Base-by-base conservation (phyloP, 2,888 invertebrate species). In the Panorpa germanica region DNA sequence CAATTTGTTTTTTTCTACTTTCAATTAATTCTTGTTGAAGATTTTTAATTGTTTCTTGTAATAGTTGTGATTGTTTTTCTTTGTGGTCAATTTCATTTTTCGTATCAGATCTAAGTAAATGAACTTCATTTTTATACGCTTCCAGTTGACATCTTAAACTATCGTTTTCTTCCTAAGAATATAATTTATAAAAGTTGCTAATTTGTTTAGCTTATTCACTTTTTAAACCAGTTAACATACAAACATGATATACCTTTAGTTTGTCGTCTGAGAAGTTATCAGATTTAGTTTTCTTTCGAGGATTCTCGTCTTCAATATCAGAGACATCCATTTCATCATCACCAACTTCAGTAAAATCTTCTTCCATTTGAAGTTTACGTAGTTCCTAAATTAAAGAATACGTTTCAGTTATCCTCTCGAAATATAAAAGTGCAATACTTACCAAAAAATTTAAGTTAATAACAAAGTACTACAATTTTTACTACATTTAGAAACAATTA, bases 91-190 rank as follows among this genome's bases (percentile, higher is more conserved):
- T 59, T 43, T 81, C 80, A 32, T 70, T 65, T 46, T 74, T 70
- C 25, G 72, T 65, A 45, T 90, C 90, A 15, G 71, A 66, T 47
- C 85, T 81, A 14, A 88, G 66, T 20, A 90, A 63, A 42, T 83
- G 85, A 28, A 88, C 78, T 61, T 93, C 91, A 53, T 90, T 90
- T 52, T 86, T 86, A 47, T 85, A 86, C 1, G 90, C 91, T 53
- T 90, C 90, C 43, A 91, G 52, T 57, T 88, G 85, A 53, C 88
- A 90, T 35, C 78, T 70, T 17, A 93, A 59, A 40, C 78, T 80
- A 43, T 90, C 88, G 48, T 90, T 91, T 49, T 93, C 91, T 36
- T 81, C 78, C 67, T 78, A 34, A 17, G 41, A 42, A 14, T 29
- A 34, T 16, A 26, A 23, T 30, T 4, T 3, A 17, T 24, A 13